These are phyloP conservation scores for Drosophila albomicans DNA, from an alignment of 1,140 invertebrate species.

Conservation along the genomic window DNA sequence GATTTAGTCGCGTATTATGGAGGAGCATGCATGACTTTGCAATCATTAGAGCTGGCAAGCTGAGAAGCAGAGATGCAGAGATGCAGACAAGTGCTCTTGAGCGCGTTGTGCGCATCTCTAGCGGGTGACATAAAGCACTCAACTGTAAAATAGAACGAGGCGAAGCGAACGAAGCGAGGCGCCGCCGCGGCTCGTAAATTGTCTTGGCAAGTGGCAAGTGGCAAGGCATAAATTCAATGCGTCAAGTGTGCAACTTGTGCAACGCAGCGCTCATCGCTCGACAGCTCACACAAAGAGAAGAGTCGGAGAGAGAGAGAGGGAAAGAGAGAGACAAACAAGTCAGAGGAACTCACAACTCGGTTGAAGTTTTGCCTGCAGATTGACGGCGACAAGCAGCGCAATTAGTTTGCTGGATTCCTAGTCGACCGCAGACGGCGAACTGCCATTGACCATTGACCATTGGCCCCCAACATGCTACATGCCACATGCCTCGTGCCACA, in stretches of 20 bases:
- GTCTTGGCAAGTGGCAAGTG: constrained; percentile 38
- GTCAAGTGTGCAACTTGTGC: constrained; percentile 39
- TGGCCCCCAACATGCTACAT: not conserved
- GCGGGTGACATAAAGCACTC: constrained; percentile 27
- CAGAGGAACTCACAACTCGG: constrained; percentile 8
- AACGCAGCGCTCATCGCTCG: not conserved
- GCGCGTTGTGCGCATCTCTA: constrained; percentile 8
- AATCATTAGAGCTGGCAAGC: not conserved
- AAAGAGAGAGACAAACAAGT: not conserved
- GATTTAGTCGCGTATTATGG: too few species aligned
- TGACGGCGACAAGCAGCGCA: constrained; percentile 46
- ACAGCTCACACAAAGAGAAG: not conserved
- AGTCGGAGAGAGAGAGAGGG: too few species aligned
- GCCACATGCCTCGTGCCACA: too few species aligned
- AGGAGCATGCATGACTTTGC: not conserved
- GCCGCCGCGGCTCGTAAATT: constrained; percentile 36
- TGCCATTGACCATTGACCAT: constrained; percentile 4
- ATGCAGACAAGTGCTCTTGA: not conserved
- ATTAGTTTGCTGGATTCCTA: constrained; percentile 34
- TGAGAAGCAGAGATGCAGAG: not conserved
- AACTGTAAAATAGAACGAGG: constrained; percentile 30
- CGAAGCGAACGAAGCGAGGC: not conserved
- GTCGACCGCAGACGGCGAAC: constrained; percentile 8
- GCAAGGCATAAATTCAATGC: constrained; percentile 56
- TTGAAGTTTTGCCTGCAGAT: constrained; percentile 35